phyloP scores from a whole-genome alignment of 1,140 invertebrate species.

The Anadara kagoshimensis region DNA sequence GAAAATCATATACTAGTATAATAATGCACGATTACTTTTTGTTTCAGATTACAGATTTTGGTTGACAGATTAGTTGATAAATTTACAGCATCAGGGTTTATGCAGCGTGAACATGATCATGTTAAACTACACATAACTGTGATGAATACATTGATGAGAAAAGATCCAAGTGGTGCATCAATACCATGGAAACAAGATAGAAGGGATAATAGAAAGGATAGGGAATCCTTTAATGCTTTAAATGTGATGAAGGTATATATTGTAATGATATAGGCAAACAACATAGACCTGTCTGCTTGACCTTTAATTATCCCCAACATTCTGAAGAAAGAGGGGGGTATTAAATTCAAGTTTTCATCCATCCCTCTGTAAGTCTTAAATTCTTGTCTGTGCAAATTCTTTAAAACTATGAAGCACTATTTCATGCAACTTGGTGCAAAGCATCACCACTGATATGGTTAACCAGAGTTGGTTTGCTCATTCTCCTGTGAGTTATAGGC shows the following conservation, averaged over 20 bases:
- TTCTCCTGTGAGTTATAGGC: background rate
- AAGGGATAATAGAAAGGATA: constrained; percentile 35
- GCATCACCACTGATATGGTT: no score
- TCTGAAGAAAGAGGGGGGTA: no score
- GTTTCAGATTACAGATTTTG: constrained; percentile 78
- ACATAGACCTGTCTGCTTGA: background rate
- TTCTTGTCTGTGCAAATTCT: no score
- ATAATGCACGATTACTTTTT: no score
- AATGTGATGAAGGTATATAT: constrained; percentile 80
- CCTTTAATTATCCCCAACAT: no score
- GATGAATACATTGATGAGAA: constrained; percentile 81
- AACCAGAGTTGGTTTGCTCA: background rate
- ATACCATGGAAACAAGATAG: no score
- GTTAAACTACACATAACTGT: constrained; percentile 86
- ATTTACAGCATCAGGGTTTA: constrained; percentile 77
- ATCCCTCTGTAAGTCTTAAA: no score
- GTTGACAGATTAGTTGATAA: constrained; percentile 77
- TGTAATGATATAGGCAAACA: background rate
- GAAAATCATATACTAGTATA: no score
- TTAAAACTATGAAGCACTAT: no score
- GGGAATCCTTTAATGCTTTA: constrained; percentile 80
- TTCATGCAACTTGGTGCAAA: no score
- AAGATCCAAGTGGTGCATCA: constrained; percentile 66
- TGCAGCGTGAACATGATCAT: constrained; percentile 76
- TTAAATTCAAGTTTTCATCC: no score